Percentiles rank a stretch among this genome's conserved stretches.
These are phyloP conservation scores for Metridium senile DNA, from an alignment of 92 coral and sea anemone species.

Conservation along the genomic window DNA sequence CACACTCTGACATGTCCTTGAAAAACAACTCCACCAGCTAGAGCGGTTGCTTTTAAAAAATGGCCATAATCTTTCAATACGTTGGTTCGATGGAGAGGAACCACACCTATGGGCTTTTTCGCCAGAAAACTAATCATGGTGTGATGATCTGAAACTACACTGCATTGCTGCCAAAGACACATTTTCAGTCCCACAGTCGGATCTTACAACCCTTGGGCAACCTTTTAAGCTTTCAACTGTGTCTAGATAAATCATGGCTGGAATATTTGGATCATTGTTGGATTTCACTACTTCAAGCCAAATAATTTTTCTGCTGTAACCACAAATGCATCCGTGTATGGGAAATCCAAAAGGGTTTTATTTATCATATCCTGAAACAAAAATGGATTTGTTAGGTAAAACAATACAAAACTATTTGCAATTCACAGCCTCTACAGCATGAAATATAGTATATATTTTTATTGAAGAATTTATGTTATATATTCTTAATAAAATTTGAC, in stretches of 20 bases:
- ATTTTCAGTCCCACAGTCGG: slow-evolving; percentile 66
- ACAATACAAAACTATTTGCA: too few relatives aligned
- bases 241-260: slow-evolving; percentile 45
- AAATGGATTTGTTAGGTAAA: background rate
- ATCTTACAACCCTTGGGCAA: slow-evolving; percentile 46
- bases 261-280: slow-evolving; percentile 44
- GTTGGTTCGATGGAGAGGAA: slow-evolving; percentile 52
- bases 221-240: slow-evolving; percentile 43
- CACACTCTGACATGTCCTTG: slow-evolving; percentile 44
- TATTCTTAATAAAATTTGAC: too few relatives aligned
- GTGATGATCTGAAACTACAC: slow-evolving; percentile 33
- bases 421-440: too few relatives aligned
- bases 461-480: too few relatives aligned
- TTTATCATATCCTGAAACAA: background rate
- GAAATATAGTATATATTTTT: too few relatives aligned
- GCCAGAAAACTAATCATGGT: slow-evolving; percentile 44
- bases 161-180: slow-evolving; percentile 56
- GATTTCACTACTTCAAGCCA: slow-evolving; percentile 56
- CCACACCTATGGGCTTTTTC: slow-evolving; percentile 68
- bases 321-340: slow-evolving; percentile 54
- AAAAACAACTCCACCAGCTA: slow-evolving; percentile 60
- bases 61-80: slow-evolving; percentile 63
- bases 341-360: background rate
- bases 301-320: slow-evolving; percentile 43
- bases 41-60: slow-evolving; percentile 49